phyloP scores from a whole-genome alignment of 2,113 vertebrate genomes.

The Pao palembangensis region DNA sequence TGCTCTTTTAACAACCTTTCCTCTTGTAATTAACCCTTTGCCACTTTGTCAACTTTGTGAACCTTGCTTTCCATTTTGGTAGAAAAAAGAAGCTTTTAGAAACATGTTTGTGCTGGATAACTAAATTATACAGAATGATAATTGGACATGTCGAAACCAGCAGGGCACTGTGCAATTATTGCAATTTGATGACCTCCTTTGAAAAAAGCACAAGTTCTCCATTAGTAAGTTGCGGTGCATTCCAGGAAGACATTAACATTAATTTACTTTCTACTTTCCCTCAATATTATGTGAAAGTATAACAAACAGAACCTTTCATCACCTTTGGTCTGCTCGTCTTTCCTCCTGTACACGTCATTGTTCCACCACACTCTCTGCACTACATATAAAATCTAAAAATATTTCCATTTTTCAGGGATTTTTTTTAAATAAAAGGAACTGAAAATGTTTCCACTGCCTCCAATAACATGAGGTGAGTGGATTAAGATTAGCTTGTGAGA shows the following conservation, averaged over 20 bases:
- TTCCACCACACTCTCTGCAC: too few relatives aligned
- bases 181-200: conserved; percentile 5
- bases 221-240: conserved; percentile 25
- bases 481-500: too few relatives aligned
- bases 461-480: too few relatives aligned
- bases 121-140: conserved; percentile 1
- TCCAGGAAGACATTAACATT: conserved; percentile 16
- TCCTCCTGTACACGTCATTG: too few relatives aligned
- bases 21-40: conserved; percentile 20
- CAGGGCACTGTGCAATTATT: neutral
- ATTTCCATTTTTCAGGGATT: too few relatives aligned
- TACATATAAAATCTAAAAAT: too few relatives aligned
- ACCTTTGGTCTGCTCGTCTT: too few relatives aligned
- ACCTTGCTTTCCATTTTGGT: neutral
- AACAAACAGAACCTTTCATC: too few relatives aligned
- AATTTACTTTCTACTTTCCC: neutral
- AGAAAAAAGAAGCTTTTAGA: neutral
- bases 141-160: conserved; percentile 4
- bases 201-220: neutral
- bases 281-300: too few relatives aligned
- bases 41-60: neutral
- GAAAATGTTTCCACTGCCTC: too few relatives aligned
- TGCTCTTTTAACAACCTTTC: conserved; percentile 23
- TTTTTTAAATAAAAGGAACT: too few relatives aligned
- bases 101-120: neutral